These are phyloP conservation scores for Lepisosteus osseus DNA, from an alignment of 2,113 vertebrate genomes.

Conservation along the genomic window DNA sequence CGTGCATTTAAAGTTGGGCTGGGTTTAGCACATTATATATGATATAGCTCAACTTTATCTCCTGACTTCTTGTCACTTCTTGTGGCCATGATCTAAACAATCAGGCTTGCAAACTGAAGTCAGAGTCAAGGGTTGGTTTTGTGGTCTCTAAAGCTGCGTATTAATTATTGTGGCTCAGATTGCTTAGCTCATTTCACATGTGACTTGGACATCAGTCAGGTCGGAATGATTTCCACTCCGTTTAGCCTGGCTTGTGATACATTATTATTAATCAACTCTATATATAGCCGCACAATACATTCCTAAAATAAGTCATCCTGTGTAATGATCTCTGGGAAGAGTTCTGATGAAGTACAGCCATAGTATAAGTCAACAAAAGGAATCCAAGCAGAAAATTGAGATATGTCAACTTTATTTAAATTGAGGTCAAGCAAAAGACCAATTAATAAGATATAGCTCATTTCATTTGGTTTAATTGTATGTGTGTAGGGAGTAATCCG, in stretches of 20 bases:
- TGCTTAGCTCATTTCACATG: constrained; percentile 55
- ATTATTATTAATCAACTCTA: constrained; percentile 18
- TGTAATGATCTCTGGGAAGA: constrained; percentile 85
- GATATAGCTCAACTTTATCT: neutral
- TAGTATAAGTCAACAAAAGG: constrained; percentile 97
- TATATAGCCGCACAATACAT: constrained; percentile 33
- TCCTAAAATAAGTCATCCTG: constrained; percentile 75
- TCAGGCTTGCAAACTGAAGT: neutral
- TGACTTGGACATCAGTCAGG: constrained; percentile 46
- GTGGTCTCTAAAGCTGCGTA: neutral
- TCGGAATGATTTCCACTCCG: constrained; percentile 39
- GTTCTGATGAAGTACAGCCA: constrained; percentile 79
- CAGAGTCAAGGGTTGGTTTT: constrained; percentile 2
- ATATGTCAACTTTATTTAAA: constrained; percentile 97
- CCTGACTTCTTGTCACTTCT: neutral
- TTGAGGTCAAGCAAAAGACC: constrained; percentile 95
- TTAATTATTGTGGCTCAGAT: constrained; percentile 37
- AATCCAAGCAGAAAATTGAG: constrained; percentile 99
- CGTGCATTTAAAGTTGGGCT: neutral
- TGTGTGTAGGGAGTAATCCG: constrained; percentile 59
- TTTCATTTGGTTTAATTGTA: constrained; percentile 79
- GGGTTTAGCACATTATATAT: neutral
- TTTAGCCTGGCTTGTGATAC: constrained; percentile 56
- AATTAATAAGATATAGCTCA: constrained; percentile 94
- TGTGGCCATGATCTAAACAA: neutral